These are phyloP conservation scores for Dolomedes plantarius DNA, from an alignment of 2,888 invertebrate genomes.

Conservation along the genomic window DNA sequence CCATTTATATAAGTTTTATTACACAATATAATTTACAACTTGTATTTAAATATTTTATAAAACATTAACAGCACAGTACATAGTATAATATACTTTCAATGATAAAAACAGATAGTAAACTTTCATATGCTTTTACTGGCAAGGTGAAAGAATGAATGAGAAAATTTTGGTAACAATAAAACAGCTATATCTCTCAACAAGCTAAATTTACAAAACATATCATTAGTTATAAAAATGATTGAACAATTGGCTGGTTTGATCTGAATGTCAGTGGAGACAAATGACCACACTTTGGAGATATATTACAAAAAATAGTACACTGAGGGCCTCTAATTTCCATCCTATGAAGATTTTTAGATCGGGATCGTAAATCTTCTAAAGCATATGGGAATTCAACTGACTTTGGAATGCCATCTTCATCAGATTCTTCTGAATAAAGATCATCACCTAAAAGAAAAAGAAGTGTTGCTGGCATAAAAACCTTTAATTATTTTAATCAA, in stretches of 20 bases:
- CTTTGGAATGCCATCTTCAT: conserved; percentile 74
- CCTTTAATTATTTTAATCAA: too few species aligned
- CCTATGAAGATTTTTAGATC: conserved; percentile 71
- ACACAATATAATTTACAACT: too few species aligned
- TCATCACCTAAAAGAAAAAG: conserved; percentile 76
- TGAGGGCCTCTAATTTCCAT: conserved; percentile 73
- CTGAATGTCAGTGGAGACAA: conserved; percentile 67
- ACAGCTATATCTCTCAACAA: not conserved
- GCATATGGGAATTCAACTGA: conserved; percentile 72
- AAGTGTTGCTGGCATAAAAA: too few species aligned
- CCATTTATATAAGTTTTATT: too few species aligned
- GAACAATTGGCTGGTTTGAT: conserved; percentile 53
- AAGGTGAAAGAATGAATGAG: not conserved
- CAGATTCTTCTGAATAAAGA: conserved; percentile 75
- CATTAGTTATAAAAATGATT: conserved; percentile 58
- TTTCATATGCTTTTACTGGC: too few species aligned
- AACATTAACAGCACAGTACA: too few species aligned
- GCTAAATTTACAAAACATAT: not conserved
- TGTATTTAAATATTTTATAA: too few species aligned
- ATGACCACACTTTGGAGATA: conserved; percentile 72
- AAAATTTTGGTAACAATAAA: not conserved
- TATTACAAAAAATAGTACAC: conserved; percentile 67
- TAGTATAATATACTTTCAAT: too few species aligned
- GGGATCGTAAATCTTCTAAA: conserved; percentile 73
- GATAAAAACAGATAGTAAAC: too few species aligned